phyloP scores from a whole-genome alignment of 1,140 invertebrate species.

The Bradynema listronoti region DNA sequence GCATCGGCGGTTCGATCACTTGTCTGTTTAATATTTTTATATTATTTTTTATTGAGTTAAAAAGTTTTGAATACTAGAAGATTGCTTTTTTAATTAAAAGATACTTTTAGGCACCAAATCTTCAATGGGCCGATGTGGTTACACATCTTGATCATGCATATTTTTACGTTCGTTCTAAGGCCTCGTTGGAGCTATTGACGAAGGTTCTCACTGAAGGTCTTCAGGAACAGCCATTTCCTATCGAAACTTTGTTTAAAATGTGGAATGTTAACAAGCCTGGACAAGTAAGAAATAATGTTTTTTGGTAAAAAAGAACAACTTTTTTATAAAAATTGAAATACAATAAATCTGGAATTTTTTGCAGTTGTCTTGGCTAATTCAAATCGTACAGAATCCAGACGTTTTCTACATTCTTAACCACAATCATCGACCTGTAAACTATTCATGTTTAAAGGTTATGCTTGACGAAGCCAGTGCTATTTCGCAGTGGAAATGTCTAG shows the following conservation, averaged over 20 bases:
- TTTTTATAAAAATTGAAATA: not conserved
- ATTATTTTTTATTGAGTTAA: constrained; percentile 43
- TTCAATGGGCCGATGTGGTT: constrained; percentile 77
- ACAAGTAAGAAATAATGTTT: constrained; percentile 26
- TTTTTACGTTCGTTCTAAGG: constrained; percentile 74
- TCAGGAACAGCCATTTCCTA: constrained; percentile 21
- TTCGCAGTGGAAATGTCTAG: constrained; percentile 79
- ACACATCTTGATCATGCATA: constrained; percentile 78
- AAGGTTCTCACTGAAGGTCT: constrained; percentile 16
- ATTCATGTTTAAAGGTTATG: constrained; percentile 80
- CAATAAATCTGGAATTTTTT: constrained; percentile 9
- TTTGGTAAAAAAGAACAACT: not conserved
- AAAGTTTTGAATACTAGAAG: constrained; percentile 64
- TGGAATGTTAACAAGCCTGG: constrained; percentile 31
- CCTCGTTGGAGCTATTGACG: constrained; percentile 65
- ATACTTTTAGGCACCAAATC: constrained; percentile 21
- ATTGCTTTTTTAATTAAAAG: not conserved
- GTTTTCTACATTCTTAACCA: constrained; percentile 88
- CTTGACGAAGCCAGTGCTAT: constrained; percentile 68
- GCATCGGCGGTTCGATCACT: constrained; percentile 22
- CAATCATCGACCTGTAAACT: constrained; percentile 73
- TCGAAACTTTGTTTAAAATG: constrained; percentile 12
- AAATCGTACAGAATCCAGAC: constrained; percentile 76
- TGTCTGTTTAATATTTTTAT: constrained; percentile 8
- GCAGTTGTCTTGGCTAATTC: constrained; percentile 67